A percentile compares a stretch with the other conserved stretches of the same genome.
These are phyloP conservation scores for Sciaenops ocellatus DNA, from an alignment of 2,797 vertebrate genomes.

Conservation along the genomic window DNA sequence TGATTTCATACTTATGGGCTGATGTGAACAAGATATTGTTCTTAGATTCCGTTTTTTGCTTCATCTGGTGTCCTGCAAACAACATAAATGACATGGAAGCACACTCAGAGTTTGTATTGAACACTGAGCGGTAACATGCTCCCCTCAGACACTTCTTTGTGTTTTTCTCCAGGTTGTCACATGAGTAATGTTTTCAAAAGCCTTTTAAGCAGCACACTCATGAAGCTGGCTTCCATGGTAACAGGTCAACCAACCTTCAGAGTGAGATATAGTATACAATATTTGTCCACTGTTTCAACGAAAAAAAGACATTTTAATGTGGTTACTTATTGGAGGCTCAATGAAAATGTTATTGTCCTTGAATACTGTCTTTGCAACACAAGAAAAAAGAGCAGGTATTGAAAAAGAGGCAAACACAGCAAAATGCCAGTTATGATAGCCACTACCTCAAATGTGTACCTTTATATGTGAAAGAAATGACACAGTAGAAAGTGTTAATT, in stretches of 20 bases:
- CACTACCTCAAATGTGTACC: not conserved
- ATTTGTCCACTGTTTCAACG: conserved; percentile 30
- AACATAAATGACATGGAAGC: conserved; percentile 21
- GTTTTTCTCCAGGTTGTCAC: conserved; percentile 41
- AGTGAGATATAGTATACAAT: conserved; percentile 35
- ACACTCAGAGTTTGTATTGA: conserved; percentile 4
- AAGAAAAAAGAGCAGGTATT: conserved; percentile 2
- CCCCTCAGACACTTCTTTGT: conserved; percentile 30
- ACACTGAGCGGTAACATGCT: conserved; percentile 30
- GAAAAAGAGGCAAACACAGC: not conserved
- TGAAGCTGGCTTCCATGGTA: conserved; percentile 62
- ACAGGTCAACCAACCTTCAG: conserved; percentile 55
- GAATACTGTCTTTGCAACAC: not conserved
- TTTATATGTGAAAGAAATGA: not conserved
- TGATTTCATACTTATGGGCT: conserved; percentile 23
- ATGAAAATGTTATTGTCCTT: conserved; percentile 14
- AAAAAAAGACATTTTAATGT: conserved; percentile 20
- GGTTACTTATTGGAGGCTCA: not conserved
- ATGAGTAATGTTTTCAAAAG: conserved; percentile 41
- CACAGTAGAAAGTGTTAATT: not conserved
- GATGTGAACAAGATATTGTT: conserved; percentile 18
- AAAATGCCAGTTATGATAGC: not conserved
- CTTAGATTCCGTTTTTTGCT: conserved; percentile 19
- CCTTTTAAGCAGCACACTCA: conserved; percentile 43
- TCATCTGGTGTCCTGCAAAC: conserved; percentile 32